phyloP scores from a whole-genome alignment of 1,140 invertebrate genomes.

The Zaprionus taronus region DNA sequence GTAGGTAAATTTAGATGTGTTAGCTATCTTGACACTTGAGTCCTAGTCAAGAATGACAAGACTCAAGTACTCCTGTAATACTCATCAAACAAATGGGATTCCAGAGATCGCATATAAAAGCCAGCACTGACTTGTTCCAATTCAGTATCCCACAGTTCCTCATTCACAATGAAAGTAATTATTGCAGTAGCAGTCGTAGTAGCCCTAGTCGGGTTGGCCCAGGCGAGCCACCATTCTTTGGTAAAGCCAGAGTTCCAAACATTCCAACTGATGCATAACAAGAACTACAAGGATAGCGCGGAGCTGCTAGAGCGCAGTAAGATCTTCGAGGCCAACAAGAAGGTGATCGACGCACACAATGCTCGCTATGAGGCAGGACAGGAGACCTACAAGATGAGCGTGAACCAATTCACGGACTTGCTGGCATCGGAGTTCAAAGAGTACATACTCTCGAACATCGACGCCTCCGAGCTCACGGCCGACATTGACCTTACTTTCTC shows the following conservation, averaged over 20 bases:
- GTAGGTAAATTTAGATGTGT: background rate
- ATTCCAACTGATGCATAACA: slow-evolving; percentile 5
- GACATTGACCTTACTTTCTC: background rate
- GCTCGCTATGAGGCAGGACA: slow-evolving; percentile 87
- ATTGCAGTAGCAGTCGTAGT: background rate
- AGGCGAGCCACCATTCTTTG: background rate
- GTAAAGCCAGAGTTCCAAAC: background rate
- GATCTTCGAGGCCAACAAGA: slow-evolving; percentile 92
- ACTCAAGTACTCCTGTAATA: background rate
- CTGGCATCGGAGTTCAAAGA: slow-evolving; percentile 90
- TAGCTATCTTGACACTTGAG: background rate
- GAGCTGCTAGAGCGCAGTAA: slow-evolving; percentile 87
- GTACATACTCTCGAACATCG: slow-evolving; percentile 2
- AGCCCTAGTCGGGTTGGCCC: background rate
- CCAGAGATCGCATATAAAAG: background rate
- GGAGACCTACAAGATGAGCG: slow-evolving; percentile 87
- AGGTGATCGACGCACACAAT: slow-evolving; percentile 93
- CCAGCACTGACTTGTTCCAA: background rate
- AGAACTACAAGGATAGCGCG: slow-evolving; percentile 12
- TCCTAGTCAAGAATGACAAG: background rate
- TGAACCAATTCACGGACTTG: slow-evolving; percentile 94
- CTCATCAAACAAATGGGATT: background rate
- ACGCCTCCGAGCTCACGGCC: background rate
- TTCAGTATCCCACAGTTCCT: background rate
- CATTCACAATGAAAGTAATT: slow-evolving; percentile 5